Conservation (phyloP, 2,888 invertebrate species). For the Abrostola tripartita region DNA sequence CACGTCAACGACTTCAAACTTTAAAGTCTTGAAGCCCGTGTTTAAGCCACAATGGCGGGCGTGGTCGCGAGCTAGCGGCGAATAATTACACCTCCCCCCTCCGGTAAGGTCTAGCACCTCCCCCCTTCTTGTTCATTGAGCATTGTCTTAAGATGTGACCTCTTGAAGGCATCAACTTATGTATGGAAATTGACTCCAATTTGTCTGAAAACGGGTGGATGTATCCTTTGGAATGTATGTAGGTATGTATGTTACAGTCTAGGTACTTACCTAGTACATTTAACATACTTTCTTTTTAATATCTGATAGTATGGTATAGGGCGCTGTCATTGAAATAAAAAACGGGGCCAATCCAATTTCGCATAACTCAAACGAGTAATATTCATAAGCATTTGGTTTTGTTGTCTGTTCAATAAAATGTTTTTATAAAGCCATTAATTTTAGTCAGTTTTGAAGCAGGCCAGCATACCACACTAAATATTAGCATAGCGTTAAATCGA, state of each 20-base stretch:
- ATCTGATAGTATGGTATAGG: neutral
- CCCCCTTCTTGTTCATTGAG: slow-evolving; percentile 76
- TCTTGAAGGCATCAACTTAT: slow-evolving; percentile 63
- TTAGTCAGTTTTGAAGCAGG: slow-evolving; percentile 9
- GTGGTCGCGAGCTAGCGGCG: slow-evolving; percentile 81
- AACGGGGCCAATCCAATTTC: slow-evolving; percentile 21
- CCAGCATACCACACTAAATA: slow-evolving; percentile 14
- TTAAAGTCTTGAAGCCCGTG: slow-evolving; percentile 72
- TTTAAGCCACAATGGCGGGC: slow-evolving; percentile 84
- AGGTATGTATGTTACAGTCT: neutral
- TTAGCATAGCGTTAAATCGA: slow-evolving; percentile 47
- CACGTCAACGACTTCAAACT: slow-evolving; percentile 60
- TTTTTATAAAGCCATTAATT: slow-evolving; percentile 12
- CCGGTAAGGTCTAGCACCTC: slow-evolving; percentile 54
- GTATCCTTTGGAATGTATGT: slow-evolving; percentile 4
- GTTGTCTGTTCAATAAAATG: slow-evolving; percentile 13
- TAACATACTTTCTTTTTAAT: neutral
- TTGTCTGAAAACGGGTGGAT: slow-evolving; percentile 35
- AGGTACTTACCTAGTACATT: neutral
- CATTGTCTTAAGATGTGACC: slow-evolving; percentile 85
- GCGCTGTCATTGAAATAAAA: neutral
- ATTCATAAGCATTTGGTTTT: slow-evolving; percentile 4
- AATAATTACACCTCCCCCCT: slow-evolving; percentile 79
- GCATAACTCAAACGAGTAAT: slow-evolving; percentile 27
- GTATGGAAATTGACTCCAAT: slow-evolving; percentile 54